These are phyloP conservation scores for Leiothrix lutea DNA, from an alignment of 2,113 vertebrate species.

Conservation along the genomic window DNA sequence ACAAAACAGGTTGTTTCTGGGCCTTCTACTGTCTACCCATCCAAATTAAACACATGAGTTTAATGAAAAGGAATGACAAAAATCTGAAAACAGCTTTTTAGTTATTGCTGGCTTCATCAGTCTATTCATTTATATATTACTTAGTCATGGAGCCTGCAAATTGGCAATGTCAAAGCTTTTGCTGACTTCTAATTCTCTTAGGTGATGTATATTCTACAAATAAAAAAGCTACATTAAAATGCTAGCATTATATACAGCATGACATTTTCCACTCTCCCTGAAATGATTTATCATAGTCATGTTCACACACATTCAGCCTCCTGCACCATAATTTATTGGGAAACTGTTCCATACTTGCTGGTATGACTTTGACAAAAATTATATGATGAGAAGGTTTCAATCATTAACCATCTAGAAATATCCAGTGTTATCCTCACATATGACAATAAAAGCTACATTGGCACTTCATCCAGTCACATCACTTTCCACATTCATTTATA, in stretches of 20 bases:
- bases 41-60: not conserved
- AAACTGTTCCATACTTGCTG: conserved; percentile 29
- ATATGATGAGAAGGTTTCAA: conserved; percentile 5
- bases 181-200: conserved; percentile 34
- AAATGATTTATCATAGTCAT: conserved; percentile 24
- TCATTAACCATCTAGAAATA: conserved; percentile 20
- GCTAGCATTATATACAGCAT: not conserved
- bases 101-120: not conserved
- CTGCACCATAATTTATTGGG: not conserved
- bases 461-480: not conserved
- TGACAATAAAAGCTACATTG: not conserved
- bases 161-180: conserved; percentile 71
- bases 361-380: conserved; percentile 41
- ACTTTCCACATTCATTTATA: not conserved
- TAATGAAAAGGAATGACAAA: not conserved
- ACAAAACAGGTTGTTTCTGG: not conserved
- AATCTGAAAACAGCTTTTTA: not conserved
- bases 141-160: conserved; percentile 57
- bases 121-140: conserved; percentile 66
- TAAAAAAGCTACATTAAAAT: conserved; percentile 33
- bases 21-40: not conserved
- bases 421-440: not conserved
- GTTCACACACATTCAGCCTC: not conserved
- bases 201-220: not conserved
- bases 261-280: not conserved